phyloP scores from a whole-genome alignment of 2,888 invertebrate genomes.

The Silvanus unidentatus region DNA sequence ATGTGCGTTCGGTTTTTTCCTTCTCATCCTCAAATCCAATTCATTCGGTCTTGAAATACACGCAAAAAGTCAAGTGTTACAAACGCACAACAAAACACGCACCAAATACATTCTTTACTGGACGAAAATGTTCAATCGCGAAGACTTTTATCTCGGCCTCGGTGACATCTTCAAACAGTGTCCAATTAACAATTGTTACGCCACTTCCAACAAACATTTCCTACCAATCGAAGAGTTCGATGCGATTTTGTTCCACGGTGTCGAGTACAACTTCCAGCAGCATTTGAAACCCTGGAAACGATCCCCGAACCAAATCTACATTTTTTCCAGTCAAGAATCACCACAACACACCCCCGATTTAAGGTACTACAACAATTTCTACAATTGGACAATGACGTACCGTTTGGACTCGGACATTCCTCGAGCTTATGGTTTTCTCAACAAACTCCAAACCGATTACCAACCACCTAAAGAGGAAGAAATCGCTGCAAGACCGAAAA shows the following conservation, averaged over 20 bases:
- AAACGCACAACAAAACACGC: no score
- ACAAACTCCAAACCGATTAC: slow-evolving; percentile 19
- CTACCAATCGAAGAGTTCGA: slow-evolving; percentile 45
- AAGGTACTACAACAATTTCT: slow-evolving; percentile 42
- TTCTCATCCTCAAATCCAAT: no score
- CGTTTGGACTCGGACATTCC: slow-evolving; percentile 43
- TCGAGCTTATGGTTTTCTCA: slow-evolving; percentile 40
- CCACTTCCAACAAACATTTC: slow-evolving; percentile 41
- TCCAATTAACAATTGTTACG: slow-evolving; percentile 45
- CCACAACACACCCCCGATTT: slow-evolving; percentile 30
- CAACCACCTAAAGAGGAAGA: slow-evolving; percentile 18
- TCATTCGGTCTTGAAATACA: no score
- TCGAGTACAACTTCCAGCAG: slow-evolving; percentile 28
- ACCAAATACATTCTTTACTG: slow-evolving; percentile 27
- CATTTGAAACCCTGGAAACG: slow-evolving; percentile 25
- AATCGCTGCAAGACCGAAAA: slow-evolving; percentile 43
- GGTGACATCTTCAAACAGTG: slow-evolving; percentile 34
- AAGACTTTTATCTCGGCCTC: slow-evolving; percentile 22
- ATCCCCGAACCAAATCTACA: slow-evolving; percentile 46
- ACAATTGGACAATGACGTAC: slow-evolving; percentile 55
- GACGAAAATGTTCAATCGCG: slow-evolving; percentile 25
- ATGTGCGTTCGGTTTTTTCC: no score
- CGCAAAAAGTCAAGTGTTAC: no score
- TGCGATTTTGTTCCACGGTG: slow-evolving; percentile 51
- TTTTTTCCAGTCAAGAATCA: slow-evolving; percentile 50